phyloP scores from a whole-genome alignment of 1,140 invertebrate species.

The Aphis gossypii region DNA sequence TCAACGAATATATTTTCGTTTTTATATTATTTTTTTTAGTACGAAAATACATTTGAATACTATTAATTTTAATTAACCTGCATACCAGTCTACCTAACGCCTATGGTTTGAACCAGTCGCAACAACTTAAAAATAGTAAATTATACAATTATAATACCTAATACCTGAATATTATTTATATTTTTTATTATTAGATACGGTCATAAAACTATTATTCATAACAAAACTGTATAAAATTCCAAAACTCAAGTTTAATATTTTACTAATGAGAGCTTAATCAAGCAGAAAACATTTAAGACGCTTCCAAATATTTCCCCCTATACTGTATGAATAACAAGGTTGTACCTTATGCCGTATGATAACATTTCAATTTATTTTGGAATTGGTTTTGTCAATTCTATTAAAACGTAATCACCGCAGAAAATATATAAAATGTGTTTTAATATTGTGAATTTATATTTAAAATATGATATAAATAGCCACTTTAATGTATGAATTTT shows the following conservation, averaged over 20 bases:
- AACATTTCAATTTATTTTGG: background rate
- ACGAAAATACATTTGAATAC: background rate
- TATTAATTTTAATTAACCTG: background rate
- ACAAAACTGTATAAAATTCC: background rate
- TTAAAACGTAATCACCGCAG: background rate
- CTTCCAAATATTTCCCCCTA: too few species aligned
- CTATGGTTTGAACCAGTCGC: background rate
- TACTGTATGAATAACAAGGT: background rate
- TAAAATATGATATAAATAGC: too few species aligned
- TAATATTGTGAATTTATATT: too few species aligned
- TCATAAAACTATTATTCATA: background rate
- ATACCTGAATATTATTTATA: too few species aligned
- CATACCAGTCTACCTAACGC: background rate
- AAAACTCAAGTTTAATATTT: background rate
- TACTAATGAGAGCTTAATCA: background rate
- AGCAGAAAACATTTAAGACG: background rate
- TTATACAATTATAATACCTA: too few species aligned
- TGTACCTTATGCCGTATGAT: background rate
- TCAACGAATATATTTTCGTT: background rate
- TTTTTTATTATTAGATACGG: background rate
- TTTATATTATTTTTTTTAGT: background rate
- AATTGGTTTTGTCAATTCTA: background rate
- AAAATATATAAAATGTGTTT: background rate
- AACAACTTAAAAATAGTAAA: background rate
- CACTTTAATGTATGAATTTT: too few species aligned